Base-by-base conservation (phyloP, 2,113 vertebrate species). In the Notarius lentiginosus region DNA sequence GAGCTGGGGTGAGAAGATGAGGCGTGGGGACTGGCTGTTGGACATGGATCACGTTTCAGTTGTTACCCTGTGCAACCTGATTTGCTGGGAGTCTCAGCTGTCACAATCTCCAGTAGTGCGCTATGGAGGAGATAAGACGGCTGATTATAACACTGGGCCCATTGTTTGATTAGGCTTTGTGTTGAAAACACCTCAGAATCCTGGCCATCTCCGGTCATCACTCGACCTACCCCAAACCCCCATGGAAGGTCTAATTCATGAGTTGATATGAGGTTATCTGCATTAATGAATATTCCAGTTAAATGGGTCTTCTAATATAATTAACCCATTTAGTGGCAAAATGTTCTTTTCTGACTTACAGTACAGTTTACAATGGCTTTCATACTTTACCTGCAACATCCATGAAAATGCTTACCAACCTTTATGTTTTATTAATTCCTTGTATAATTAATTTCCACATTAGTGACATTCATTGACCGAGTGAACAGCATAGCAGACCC, bases 201-300 rank as follows among this genome's bases (percentile, higher is more conserved):
- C 72, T 61, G 70, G 85, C 47, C 30, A 61, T 81, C 58, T 61
- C 30, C 30, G 47, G 30, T 81, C 56, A 81, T 87, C 66, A 82
- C 60, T 61, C 51, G 12, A 1, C 68, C 30, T 12, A 61, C 5
- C 4, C 18, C 20, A 47, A 61, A 61, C 22, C 81, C 14, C 66
- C 86, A 79, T 77, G 68, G 76, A 82, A 84, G 55, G 63, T 47
- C 41, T 89, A 79, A 88, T 66, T 58, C 30, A 47, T 72, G 73
- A 49, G 82, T 85, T 84, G 77, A 87, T 90, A 73, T 85, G 83
- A 91, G 89, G 79, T 87, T 84, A 89, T 80, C 81, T 63, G 18
- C 65, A 83, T 65, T 86, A 85, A 89, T 81, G 75, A 55, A 60
- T 87, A 83, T 88, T 90, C 88, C 82, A 65, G 56, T 85, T 83